A percentile compares a stretch with the other conserved stretches of the same genome.
Evolutionary conservation across 2,113 vertebrate genomes (phyloP).

Genomic region (Ancistrus triradiatus): DNA sequence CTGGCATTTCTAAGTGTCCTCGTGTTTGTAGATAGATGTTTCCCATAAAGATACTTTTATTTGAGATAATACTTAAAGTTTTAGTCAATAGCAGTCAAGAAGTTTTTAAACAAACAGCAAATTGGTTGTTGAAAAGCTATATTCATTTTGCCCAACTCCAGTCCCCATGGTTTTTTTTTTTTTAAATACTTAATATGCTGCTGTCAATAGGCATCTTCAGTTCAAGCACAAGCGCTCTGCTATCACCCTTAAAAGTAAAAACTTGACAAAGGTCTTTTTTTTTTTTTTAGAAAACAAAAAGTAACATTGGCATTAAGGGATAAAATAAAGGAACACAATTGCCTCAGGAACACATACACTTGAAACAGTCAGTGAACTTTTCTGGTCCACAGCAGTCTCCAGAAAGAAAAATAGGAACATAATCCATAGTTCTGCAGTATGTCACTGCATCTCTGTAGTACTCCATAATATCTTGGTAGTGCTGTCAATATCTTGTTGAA

Average conservation of each 20-base stretch:
- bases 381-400: slow-evolving; percentile 27
- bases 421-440: slow-evolving; percentile 49
- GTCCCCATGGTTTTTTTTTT: slow-evolving; percentile 28
- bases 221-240: slow-evolving; percentile 54
- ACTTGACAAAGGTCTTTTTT: slow-evolving; percentile 50
- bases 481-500: slow-evolving; percentile 59
- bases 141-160: slow-evolving; percentile 46
- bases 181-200: slow-evolving; percentile 34
- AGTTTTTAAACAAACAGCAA: slow-evolving; percentile 66
- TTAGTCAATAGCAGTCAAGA: slow-evolving; percentile 65
- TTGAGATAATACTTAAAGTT: slow-evolving; percentile 75
- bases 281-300: slow-evolving; percentile 47
- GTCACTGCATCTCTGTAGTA: slow-evolving; percentile 23
- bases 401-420: slow-evolving; percentile 45
- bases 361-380: slow-evolving; percentile 54
- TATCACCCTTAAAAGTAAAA: slow-evolving; percentile 55
- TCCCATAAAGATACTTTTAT: slow-evolving; percentile 72
- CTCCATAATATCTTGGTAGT: slow-evolving; percentile 25
- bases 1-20: slow-evolving; percentile 18
- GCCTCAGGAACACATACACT: slow-evolving; percentile 58
- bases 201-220: slow-evolving; percentile 40
- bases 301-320: slow-evolving; percentile 35
- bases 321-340: slow-evolving; percentile 26
- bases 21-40: slow-evolving; percentile 29
- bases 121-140: slow-evolving; percentile 58